Evolutionary conservation across 2,113 vertebrate species (phyloP).

Genomic region (Oryzias melastigma): DNA sequence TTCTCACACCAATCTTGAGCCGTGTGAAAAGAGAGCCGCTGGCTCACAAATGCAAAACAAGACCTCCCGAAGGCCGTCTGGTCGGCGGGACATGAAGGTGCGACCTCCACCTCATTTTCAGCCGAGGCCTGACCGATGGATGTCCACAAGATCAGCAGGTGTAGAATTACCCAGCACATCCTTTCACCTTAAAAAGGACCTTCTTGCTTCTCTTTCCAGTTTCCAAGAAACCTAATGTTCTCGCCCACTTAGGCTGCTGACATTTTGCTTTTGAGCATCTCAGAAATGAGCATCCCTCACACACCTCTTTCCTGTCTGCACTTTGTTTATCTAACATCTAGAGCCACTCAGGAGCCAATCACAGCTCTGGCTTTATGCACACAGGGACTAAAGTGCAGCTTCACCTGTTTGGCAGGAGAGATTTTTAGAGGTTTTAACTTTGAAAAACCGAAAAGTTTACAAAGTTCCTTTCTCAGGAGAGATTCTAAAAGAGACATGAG

Average conservation of each 20-base stretch:
- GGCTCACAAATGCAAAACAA: slow-evolving; percentile 84
- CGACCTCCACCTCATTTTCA: slow-evolving; percentile 17
- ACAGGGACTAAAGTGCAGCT: slow-evolving; percentile 25
- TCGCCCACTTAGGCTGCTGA: background rate
- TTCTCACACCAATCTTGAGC: slow-evolving; percentile 89
- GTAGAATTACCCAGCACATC: slow-evolving; percentile 26
- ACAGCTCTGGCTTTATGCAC: slow-evolving; percentile 9
- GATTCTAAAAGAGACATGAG: too few relatives aligned
- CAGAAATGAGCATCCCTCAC: slow-evolving; percentile 10
- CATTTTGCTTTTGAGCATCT: slow-evolving; percentile 28
- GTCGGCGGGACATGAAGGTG: slow-evolving; percentile 68
- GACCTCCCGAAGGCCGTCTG: slow-evolving; percentile 79
- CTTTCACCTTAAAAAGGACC: slow-evolving; percentile 7
- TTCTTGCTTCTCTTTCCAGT: background rate
- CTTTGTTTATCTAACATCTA: slow-evolving; percentile 30
- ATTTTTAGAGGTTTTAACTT: background rate
- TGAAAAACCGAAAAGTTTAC: background rate
- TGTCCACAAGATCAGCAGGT: slow-evolving; percentile 51
- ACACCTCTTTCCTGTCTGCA: slow-evolving; percentile 5
- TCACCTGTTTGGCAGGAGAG: slow-evolving; percentile 8
- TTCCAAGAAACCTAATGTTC: background rate
- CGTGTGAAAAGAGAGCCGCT: slow-evolving; percentile 66
- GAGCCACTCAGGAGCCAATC: slow-evolving; percentile 25
- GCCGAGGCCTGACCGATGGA: slow-evolving; percentile 27
- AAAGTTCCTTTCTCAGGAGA: too few relatives aligned